Conservation (phyloP, 2,888 invertebrate species). For the Andrena trimmerana region DNA sequence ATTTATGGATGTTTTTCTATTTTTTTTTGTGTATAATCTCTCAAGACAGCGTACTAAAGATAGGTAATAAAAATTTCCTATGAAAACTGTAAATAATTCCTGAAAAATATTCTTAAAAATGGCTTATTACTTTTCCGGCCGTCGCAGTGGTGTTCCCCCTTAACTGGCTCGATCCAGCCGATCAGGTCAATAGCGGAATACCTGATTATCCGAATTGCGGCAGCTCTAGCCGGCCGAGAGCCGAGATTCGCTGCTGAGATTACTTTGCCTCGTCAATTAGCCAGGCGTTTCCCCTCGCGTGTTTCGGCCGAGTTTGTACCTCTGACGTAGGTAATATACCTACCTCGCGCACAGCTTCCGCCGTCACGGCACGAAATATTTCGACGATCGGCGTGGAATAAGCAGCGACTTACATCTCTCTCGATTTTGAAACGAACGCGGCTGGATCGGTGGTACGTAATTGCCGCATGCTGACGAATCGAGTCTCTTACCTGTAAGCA, state of each 20-base stretch:
- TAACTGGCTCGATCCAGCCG: neutral
- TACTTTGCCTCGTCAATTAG: neutral
- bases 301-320: neutral
- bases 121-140: too few species aligned
- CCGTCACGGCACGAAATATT: neutral
- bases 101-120: too few species aligned
- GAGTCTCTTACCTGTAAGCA: slow-evolving; percentile 64
- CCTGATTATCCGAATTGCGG: neutral
- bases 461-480: neutral
- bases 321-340: too few species aligned
- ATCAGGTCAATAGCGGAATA: slow-evolving; percentile 1
- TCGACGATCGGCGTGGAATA: neutral
- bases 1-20: too few species aligned
- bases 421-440: neutral
- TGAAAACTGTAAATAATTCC: too few species aligned
- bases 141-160: too few species aligned
- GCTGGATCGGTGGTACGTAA: neutral
- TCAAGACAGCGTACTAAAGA: too few species aligned
- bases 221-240: neutral
- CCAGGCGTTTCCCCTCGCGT: neutral
- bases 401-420: neutral
- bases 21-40: too few species aligned
- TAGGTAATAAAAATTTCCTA: too few species aligned
- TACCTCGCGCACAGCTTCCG: neutral
- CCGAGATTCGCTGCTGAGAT: neutral